Evolutionary conservation across 2,888 invertebrate species (phyloP).

Genomic region (Caenorhabditis parvicauda): DNA sequence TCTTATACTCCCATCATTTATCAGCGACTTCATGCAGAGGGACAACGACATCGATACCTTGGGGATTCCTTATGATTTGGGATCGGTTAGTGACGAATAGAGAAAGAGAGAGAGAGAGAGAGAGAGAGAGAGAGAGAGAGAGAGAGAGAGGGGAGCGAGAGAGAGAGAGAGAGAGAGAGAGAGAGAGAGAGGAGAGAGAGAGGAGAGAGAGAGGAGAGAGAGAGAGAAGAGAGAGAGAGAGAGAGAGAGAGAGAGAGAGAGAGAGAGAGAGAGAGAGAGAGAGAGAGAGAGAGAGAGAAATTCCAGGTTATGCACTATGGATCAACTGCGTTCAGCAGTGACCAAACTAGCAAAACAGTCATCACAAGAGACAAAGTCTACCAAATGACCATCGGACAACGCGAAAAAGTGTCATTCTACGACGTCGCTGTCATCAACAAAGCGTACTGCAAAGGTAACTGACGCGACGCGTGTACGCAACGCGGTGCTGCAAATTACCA

Average conservation of each 20-base stretch:
- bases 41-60: slow-evolving; percentile 34
- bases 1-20: slow-evolving; percentile 54
- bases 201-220: no score
- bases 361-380: slow-evolving; percentile 53
- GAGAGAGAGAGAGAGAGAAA: no score
- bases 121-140: no score
- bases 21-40: slow-evolving; percentile 55
- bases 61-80: slow-evolving; percentile 59
- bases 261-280: no score
- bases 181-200: no score
- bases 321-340: slow-evolving; percentile 57
- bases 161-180: no score
- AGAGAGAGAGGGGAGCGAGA: no score
- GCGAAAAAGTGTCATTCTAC: slow-evolving; percentile 59
- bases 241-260: no score
- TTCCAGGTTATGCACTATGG: slow-evolving; percentile 63
- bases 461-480: neutral
- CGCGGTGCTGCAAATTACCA: neutral
- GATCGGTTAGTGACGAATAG: slow-evolving; percentile 32
- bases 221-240: no score
- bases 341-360: slow-evolving; percentile 55
- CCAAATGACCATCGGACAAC: slow-evolving; percentile 61
- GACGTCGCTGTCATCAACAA: slow-evolving; percentile 56
- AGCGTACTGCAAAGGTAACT: slow-evolving; percentile 59
- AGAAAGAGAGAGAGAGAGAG: neutral